Percentiles rank a stretch among this genome's conserved stretches.
phyloP scores from a whole-genome alignment of 64 coral and sea anemone species.

The Astreopora myriophthalma region DNA sequence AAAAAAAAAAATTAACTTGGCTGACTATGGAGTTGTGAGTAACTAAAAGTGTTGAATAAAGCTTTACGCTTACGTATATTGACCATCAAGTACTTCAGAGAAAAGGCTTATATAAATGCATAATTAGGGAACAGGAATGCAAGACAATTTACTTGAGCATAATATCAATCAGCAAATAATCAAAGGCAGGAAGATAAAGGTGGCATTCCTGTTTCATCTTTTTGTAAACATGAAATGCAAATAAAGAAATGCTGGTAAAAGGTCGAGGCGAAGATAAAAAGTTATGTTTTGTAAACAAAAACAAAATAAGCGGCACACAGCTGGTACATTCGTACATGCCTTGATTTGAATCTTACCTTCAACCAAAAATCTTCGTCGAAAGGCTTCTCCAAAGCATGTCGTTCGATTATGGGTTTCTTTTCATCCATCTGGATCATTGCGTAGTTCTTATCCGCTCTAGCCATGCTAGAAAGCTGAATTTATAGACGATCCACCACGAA shows the following conservation, averaged over 20 bases:
- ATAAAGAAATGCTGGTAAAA: not conserved
- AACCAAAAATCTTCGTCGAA: slow-evolving; percentile 95
- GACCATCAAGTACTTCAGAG: too few species aligned
- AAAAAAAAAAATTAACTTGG: too few species aligned
- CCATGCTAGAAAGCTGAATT: slow-evolving; percentile 26
- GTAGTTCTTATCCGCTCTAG: slow-evolving; percentile 13
- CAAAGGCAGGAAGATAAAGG: too few species aligned
- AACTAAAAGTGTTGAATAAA: too few species aligned
- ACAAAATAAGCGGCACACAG: too few species aligned
- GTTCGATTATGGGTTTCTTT: not conserved
- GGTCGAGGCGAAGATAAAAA: not conserved
- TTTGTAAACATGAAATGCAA: not conserved
- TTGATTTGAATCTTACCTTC: slow-evolving; percentile 76
- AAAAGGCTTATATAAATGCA: too few species aligned
- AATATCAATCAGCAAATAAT: too few species aligned
- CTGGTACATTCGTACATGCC: too few species aligned
- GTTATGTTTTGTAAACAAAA: not conserved
- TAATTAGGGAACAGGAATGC: too few species aligned
- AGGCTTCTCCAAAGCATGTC: slow-evolving; percentile 68
- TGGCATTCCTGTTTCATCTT: not conserved
- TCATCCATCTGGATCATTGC: slow-evolving; percentile 73
- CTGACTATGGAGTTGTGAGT: too few species aligned
- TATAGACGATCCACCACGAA: not conserved
- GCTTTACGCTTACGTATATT: too few species aligned
- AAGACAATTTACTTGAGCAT: too few species aligned